Evolutionary conservation across 2,797 vertebrate species (phyloP).

Genomic region (Anomalospiza imberbis): DNA sequence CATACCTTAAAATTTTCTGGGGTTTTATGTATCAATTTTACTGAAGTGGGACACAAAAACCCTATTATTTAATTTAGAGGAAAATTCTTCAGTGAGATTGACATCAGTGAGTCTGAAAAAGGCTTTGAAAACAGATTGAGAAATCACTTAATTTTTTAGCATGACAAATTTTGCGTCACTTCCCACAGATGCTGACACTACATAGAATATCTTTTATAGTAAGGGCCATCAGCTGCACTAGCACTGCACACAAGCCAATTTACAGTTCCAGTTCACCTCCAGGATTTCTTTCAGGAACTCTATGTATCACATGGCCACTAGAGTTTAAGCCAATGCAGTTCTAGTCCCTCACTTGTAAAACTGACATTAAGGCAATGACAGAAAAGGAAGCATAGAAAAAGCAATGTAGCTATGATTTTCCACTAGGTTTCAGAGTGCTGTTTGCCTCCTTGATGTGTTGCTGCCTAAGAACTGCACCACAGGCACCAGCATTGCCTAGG

Average conservation of each 20-base stretch:
- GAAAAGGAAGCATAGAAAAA: not conserved
- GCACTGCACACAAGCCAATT: not conserved
- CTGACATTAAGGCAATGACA: not conserved
- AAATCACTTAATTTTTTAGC: not conserved
- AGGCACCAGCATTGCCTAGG: not conserved
- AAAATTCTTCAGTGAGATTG: not conserved
- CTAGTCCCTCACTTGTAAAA: not conserved
- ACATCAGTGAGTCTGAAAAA: not conserved
- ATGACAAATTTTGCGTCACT: not conserved
- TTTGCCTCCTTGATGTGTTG: not conserved
- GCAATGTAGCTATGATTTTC: not conserved
- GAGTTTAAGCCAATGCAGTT: not conserved
- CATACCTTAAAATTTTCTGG: not conserved
- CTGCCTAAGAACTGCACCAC: not conserved
- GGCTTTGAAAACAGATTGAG: not conserved
- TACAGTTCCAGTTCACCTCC: not conserved
- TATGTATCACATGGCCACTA: not conserved
- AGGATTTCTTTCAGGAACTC: not conserved
- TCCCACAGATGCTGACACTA: not conserved
- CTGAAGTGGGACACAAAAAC: not conserved
- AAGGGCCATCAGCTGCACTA: not conserved
- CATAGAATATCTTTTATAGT: not conserved
- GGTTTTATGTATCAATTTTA: not conserved
- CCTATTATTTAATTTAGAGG: not conserved
- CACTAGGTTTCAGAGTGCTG: not conserved